Conservation (phyloP, 2,113 vertebrate species). For the Cheilinus undulatus region DNA sequence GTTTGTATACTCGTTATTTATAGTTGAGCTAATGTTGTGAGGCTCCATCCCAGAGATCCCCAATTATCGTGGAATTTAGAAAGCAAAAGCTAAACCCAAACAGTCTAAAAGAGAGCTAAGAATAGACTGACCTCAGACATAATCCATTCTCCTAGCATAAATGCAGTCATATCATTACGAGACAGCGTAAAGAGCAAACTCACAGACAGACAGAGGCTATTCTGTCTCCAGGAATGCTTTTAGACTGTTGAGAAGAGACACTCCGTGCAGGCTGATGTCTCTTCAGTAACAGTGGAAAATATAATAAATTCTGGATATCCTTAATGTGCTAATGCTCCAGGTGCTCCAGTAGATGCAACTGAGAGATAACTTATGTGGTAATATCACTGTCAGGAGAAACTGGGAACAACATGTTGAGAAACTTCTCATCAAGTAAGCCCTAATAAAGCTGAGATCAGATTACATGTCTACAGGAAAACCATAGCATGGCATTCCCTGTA, state of each 20-base stretch:
- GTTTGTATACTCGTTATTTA: conserved; percentile 74
- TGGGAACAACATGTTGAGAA: conserved; percentile 27
- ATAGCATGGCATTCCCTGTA: too few relatives aligned
- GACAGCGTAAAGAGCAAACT: conserved; percentile 45
- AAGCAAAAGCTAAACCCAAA: conserved; percentile 80
- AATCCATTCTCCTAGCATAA: conserved; percentile 63
- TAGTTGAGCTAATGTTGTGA: conserved; percentile 72
- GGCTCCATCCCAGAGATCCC: conserved; percentile 76
- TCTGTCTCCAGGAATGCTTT: conserved; percentile 80
- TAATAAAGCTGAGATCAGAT: too few relatives aligned
- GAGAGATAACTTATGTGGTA: conserved; percentile 40
- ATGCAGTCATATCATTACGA: conserved; percentile 62
- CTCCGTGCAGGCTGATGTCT: conserved; percentile 65
- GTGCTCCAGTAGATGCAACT: conserved; percentile 37
- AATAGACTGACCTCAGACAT: conserved; percentile 79
- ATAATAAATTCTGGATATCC: conserved; percentile 61
- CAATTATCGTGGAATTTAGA: conserved; percentile 86
- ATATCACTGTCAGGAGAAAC: conserved; percentile 30
- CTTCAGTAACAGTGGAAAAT: conserved; percentile 74
- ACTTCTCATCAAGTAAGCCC: neutral
- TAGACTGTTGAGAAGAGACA: conserved; percentile 58
- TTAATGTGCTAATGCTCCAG: conserved; percentile 30
- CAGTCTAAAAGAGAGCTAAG: conserved; percentile 73
- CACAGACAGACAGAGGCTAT: conserved; percentile 31
- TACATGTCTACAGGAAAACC: too few relatives aligned